phyloP scores from a whole-genome alignment of 2,113 vertebrate genomes.

The Choloepus hoffmanni region DNA sequence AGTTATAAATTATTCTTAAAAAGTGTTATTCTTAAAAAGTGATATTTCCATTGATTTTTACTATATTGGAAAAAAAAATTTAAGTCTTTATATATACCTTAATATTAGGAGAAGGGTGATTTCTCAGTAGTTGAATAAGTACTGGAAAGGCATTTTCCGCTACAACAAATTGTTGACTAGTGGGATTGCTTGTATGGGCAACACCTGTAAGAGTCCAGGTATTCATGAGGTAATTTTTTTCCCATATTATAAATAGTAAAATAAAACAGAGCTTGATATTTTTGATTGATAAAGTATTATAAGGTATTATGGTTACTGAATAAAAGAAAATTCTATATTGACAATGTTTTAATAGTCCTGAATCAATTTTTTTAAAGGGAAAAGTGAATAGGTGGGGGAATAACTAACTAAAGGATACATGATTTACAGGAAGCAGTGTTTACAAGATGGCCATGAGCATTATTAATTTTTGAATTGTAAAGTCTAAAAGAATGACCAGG shows the following conservation, averaged over 20 bases:
- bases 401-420: no score
- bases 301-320: neutral
- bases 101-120: slow-evolving; percentile 83
- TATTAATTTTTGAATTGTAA: neutral
- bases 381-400: neutral
- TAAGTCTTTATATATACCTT: slow-evolving; percentile 81
- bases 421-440: neutral
- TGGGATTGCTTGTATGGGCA: slow-evolving; percentile 85
- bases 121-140: slow-evolving; percentile 86
- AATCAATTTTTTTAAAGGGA: slow-evolving; percentile 27
- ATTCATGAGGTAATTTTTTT: neutral
- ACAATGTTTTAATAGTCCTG: neutral
- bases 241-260: neutral
- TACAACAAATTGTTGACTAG: slow-evolving; percentile 85
- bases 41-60: neutral
- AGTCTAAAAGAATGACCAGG: neutral
- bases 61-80: neutral
- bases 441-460: neutral
- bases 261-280: neutral
- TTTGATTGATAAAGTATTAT: neutral
- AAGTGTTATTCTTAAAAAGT: neutral
- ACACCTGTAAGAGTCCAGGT: slow-evolving; percentile 83
- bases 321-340: neutral
- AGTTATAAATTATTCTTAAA: slow-evolving; percentile 23
- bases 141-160: slow-evolving; percentile 87